These are phyloP conservation scores for Poeciliopsis turrubarensis DNA, from an alignment of 2,113 vertebrate genomes.

Conservation along the genomic window DNA sequence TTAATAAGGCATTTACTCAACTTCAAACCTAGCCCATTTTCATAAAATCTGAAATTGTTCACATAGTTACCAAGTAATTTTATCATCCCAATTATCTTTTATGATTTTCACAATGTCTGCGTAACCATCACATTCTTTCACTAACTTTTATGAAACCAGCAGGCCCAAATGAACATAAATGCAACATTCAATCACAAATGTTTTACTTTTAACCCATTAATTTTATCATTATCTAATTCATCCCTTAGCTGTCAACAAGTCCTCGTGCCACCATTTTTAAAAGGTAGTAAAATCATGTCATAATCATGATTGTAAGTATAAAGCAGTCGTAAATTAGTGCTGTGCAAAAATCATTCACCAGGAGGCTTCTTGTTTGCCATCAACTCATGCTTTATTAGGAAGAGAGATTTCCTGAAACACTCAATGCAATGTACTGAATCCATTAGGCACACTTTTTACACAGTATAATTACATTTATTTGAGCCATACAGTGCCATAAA, in stretches of 20 bases:
- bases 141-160: background rate
- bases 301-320: too few species aligned
- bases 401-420: background rate
- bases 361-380: background rate
- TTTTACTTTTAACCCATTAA: background rate
- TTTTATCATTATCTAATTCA: background rate
- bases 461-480: background rate
- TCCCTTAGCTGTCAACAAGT: background rate
- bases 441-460: background rate
- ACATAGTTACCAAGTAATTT: background rate
- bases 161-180: background rate
- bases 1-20: too few species aligned
- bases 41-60: background rate
- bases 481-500: background rate
- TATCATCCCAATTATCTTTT: background rate
- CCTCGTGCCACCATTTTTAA: background rate
- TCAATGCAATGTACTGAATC: background rate
- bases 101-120: background rate
- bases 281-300: too few species aligned
- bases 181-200: background rate
- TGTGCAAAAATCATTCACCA: background rate
- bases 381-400: background rate
- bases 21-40: too few species aligned
- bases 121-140: too few species aligned
- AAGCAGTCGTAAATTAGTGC: too few species aligned